Percentiles rank a stretch among this genome's conserved stretches.
Conservation (phyloP, 2,113 vertebrate species). For the Gallinago media region DNA sequence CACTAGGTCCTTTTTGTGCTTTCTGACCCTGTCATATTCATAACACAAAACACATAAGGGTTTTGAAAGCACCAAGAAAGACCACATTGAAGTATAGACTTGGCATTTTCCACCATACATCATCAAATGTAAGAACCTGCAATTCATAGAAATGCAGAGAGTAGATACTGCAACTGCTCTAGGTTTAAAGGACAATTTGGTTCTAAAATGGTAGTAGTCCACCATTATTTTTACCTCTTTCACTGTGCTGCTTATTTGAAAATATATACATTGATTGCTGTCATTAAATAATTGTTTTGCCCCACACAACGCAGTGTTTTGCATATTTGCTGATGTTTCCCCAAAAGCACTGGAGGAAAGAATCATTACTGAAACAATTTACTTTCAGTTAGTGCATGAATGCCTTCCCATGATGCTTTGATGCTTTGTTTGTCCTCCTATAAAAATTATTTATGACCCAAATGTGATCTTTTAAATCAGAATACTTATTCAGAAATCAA, state of each 20-base stretch:
- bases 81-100: neutral
- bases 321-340: slow-evolving; percentile 87
- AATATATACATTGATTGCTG: slow-evolving; percentile 42
- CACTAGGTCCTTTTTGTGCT: neutral
- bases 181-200: slow-evolving; percentile 11
- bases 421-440: slow-evolving; percentile 89
- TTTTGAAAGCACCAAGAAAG: neutral
- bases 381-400: slow-evolving; percentile 87
- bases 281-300: slow-evolving; percentile 66
- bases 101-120: neutral
- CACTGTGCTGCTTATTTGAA: slow-evolving; percentile 50
- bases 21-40: neutral
- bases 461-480: slow-evolving; percentile 87
- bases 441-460: slow-evolving; percentile 96
- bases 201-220: neutral
- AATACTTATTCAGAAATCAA: slow-evolving; percentile 90
- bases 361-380: slow-evolving; percentile 94
- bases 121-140: slow-evolving; percentile 10
- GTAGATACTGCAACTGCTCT: neutral
- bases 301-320: slow-evolving; percentile 75
- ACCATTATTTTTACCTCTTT: neutral
- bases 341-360: slow-evolving; percentile 81
- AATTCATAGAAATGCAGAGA: slow-evolving; percentile 32
- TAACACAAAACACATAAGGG: neutral
- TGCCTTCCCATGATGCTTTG: slow-evolving; percentile 86